Base-by-base conservation (phyloP, 1,140 invertebrate species). In the Calliphora vicina region DNA sequence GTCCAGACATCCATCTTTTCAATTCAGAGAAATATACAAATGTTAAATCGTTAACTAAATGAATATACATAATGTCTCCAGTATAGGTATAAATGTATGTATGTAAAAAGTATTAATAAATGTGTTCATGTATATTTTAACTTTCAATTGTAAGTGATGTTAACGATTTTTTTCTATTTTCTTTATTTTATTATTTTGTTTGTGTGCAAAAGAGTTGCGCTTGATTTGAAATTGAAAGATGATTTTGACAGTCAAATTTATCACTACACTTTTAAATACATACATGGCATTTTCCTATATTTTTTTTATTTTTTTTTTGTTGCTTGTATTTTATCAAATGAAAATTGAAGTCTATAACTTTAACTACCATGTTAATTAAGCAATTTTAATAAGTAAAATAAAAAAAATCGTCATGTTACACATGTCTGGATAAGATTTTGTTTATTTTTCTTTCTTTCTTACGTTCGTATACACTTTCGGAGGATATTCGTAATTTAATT, bases 221-320 rank as follows among this genome's bases (percentile, higher is more conserved):
- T 67, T 67, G 61, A 67, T 67, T 67, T 67, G 10, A 67, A 67
- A 25, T 67, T 67, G 61, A 67, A 67, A 67, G 61, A 67, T 67
- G 61, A 67, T 67, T 67, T 67, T 67, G 61, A 23, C 61, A 20
- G 20, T 20, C n/a, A 67, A 23, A 67, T 67, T 67, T 67, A 67
- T 67, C 61, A 67, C 20, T 67, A 67, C 61, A 67, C 61, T 67
- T 67, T 67, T 23, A 10, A 20, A 23, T 67, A 67, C 61, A 67
- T 67, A 50, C 45, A 35, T 35, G 35, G 35, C 35, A 35, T 35
- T 35, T 35, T 50, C 12, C 45, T 13, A 50, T 50, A 50, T 50
- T 50, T 13, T 50, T 50, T 13, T 50, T 50, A 8, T 13, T 35
- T 35, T 35, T 35, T 35, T 35, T 35, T n/a, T 57, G 1, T n/a